phyloP scores from a whole-genome alignment of 1,140 invertebrate genomes.

The Ganaspis sp. region DNA sequence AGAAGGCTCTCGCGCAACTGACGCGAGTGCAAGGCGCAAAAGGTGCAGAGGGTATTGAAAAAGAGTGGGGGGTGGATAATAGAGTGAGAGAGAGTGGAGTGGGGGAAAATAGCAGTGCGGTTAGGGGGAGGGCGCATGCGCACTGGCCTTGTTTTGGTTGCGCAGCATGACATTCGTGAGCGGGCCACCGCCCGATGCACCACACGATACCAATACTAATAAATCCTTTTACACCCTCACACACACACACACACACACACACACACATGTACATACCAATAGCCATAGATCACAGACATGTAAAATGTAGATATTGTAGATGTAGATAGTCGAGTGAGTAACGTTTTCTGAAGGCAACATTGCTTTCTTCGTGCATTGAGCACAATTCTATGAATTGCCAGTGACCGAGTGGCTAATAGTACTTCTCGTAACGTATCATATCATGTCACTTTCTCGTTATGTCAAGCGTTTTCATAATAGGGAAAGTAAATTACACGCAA shows the following conservation, averaged over 20 bases:
- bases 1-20: slow-evolving; percentile 75
- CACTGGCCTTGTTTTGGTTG: slow-evolving; percentile 66
- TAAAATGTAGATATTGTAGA: neutral
- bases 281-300: neutral
- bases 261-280: neutral
- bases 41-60: slow-evolving; percentile 29
- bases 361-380: neutral
- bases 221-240: slow-evolving; percentile 29
- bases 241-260: neutral
- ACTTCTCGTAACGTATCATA: neutral
- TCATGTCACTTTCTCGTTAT: slow-evolving; percentile 4
- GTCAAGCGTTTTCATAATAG: neutral
- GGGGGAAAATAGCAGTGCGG: slow-evolving; percentile 21
- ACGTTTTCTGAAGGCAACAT: neutral
- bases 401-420: neutral
- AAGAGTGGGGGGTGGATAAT: slow-evolving; percentile 30
- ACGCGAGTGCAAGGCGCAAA: slow-evolving; percentile 65
- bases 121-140: slow-evolving; percentile 66
- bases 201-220: slow-evolving; percentile 32
- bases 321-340: neutral
- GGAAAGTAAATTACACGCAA: neutral
- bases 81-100: slow-evolving; percentile 12
- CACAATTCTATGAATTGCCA: neutral
- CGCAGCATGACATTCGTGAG: slow-evolving; percentile 59
- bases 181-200: slow-evolving; percentile 65